Evolutionary conservation across 2,797 vertebrate species (phyloP).

Genomic region (Amniataba percoides): DNA sequence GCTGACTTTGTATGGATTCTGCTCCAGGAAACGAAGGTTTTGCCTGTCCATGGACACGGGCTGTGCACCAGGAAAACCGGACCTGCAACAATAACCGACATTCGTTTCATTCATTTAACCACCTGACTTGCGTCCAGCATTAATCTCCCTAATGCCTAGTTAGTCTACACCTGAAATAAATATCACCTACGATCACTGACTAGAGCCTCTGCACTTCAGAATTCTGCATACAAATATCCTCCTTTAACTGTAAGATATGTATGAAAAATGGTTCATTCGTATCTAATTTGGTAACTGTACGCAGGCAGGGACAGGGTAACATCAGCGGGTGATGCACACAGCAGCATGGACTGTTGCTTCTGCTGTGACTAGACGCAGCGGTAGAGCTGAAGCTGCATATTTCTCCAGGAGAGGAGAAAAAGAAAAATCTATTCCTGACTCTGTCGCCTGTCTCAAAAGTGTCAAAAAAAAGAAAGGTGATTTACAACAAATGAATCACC

Average conservation of each 20-base stretch:
- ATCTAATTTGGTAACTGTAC: background rate
- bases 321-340: constrained; percentile 10
- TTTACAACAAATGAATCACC: constrained; percentile 69
- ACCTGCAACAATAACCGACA: constrained; percentile 79
- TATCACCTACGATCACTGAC: background rate
- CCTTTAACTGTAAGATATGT: background rate
- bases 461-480: constrained; percentile 34
- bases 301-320: background rate
- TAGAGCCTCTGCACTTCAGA: background rate
- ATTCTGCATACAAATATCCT: background rate
- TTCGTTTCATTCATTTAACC: background rate
- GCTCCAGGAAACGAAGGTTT: constrained; percentile 94
- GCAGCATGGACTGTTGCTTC: constrained; percentile 21
- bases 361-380: constrained; percentile 28
- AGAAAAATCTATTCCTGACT: constrained; percentile 65
- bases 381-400: constrained; percentile 35
- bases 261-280: background rate
- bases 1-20: constrained; percentile 98
- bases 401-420: constrained; percentile 40
- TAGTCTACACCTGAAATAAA: background rate
- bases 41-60: constrained; percentile 98
- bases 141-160: background rate
- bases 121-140: background rate
- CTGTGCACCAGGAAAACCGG: constrained; percentile 97
- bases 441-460: constrained; percentile 48